Percentiles rank a stretch among this genome's conserved stretches.
These are phyloP conservation scores for Calvadosia cruxmelitensis DNA, from an alignment of 30 jellyfish, hydroid and myxozoan genomes.

Conservation along the genomic window DNA sequence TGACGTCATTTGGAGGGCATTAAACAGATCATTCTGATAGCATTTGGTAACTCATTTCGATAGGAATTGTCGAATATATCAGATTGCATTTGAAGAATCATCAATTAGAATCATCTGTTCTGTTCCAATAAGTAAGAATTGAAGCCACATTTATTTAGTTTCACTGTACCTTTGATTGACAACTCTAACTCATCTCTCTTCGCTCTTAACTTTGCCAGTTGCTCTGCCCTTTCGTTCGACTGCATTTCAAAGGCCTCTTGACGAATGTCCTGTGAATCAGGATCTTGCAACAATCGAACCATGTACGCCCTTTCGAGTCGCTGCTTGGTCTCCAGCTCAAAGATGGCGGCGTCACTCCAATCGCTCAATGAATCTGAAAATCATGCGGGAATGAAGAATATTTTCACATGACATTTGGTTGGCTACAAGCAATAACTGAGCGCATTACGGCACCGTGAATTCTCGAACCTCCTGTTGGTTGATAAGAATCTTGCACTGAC, in stretches of 20 bases:
- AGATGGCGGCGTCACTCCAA: conserved; percentile 74
- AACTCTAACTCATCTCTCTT: conserved; percentile 74
- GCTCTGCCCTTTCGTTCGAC: conserved; percentile 38
- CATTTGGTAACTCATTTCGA: too few species aligned
- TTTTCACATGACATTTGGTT: neutral
- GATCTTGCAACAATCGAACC: conserved; percentile 51
- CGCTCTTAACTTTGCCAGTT: conserved; percentile 28
- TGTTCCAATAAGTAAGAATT: too few species aligned
- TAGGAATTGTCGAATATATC: too few species aligned
- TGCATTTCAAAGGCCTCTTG: conserved; percentile 81
- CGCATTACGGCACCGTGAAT: neutral
- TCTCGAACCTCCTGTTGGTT: neutral
- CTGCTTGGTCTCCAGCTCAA: conserved; percentile 71
- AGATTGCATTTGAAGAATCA: too few species aligned
- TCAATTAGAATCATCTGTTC: too few species aligned
- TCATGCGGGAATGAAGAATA: neutral
- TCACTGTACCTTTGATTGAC: conserved; percentile 55
- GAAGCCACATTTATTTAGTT: too few species aligned
- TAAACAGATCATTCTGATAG: too few species aligned
- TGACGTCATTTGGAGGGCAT: too few species aligned
- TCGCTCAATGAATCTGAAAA: conserved; percentile 13
- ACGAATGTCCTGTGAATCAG: conserved; percentile 57
- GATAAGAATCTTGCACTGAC: neutral
- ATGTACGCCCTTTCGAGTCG: conserved; percentile 58
- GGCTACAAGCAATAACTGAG: neutral